Evolutionary conservation across 2,113 vertebrate genomes (phyloP).

Genomic region (Sinocyclocheilus anshuiensis): DNA sequence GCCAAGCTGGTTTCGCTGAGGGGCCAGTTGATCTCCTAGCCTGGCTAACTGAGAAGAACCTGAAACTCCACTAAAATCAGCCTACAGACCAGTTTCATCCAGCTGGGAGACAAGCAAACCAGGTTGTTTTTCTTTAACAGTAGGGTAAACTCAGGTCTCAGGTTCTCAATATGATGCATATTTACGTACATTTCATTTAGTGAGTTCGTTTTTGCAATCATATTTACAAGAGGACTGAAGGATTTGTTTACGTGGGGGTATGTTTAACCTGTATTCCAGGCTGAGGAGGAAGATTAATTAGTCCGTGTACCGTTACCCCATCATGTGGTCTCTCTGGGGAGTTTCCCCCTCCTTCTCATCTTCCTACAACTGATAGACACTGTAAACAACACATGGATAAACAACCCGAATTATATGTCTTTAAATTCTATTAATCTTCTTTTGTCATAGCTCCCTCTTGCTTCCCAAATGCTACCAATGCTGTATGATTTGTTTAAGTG

Average conservation of each 20-base stretch:
- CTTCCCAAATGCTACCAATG: constrained; percentile 11
- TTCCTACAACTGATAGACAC: constrained; percentile 56
- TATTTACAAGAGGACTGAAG: constrained; percentile 40
- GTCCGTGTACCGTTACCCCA: constrained; percentile 51
- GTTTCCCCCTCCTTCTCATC: constrained; percentile 34
- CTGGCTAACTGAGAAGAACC: not conserved
- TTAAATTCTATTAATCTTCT: constrained; percentile 56
- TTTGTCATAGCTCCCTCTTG: constrained; percentile 21
- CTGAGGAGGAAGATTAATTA: constrained; percentile 57
- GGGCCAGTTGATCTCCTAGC: not conserved
- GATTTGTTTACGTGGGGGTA: constrained; percentile 47
- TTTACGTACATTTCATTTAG: constrained; percentile 8
- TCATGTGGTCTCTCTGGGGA: constrained; percentile 46
- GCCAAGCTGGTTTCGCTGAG: not conserved
- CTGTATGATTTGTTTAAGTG: constrained; percentile 22
- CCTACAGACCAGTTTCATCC: not conserved
- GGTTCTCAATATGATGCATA: not conserved
- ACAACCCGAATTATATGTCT: constrained; percentile 50
- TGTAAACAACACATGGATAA: constrained; percentile 55
- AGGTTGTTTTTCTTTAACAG: not conserved
- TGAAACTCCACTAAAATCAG: not conserved
- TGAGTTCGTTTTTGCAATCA: constrained; percentile 28
- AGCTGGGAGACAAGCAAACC: not conserved
- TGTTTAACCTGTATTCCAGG: constrained; percentile 52
- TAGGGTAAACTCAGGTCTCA: not conserved